These are phyloP conservation scores for Thomomys bottae DNA, from an alignment of 2,113 vertebrate genomes.

Conservation along the genomic window DNA sequence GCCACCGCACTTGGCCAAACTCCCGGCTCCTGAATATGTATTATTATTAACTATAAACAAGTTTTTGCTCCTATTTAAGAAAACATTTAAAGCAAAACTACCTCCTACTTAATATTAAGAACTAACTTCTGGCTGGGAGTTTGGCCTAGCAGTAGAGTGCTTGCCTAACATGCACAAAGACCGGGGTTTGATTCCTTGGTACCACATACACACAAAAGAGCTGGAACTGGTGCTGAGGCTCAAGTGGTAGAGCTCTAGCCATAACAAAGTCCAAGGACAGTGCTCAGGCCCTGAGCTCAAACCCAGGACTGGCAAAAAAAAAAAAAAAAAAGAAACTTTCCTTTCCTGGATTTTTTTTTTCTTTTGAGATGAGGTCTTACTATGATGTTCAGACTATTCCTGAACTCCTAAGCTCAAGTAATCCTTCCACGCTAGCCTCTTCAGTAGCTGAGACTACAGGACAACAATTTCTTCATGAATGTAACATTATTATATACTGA, in stretches of 20 bases:
- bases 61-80: slow-evolving; percentile 37
- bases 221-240: no score
- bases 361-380: background rate
- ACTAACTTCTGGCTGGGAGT: background rate
- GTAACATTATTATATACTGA: slow-evolving; percentile 50
- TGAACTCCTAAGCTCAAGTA: background rate
- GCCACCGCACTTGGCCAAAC: no score
- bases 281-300: no score
- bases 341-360: background rate
- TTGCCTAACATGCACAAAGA: no score
- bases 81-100: slow-evolving; percentile 20
- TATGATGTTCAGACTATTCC: background rate
- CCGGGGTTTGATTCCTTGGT: no score
- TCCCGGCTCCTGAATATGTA: no score
- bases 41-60: slow-evolving; percentile 20
- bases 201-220: no score
- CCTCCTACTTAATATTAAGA: slow-evolving; percentile 28
- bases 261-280: no score
- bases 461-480: background rate
- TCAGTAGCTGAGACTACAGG: background rate
- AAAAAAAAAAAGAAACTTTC: no score
- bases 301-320: no score
- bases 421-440: background rate
- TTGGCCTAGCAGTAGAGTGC: no score
- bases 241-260: no score